Evolutionary conservation across 2,797 vertebrate genomes (phyloP), one percentile per base, ranked within the genome.

Genomic region (Sternarchorhynchus goeldii): DNA sequence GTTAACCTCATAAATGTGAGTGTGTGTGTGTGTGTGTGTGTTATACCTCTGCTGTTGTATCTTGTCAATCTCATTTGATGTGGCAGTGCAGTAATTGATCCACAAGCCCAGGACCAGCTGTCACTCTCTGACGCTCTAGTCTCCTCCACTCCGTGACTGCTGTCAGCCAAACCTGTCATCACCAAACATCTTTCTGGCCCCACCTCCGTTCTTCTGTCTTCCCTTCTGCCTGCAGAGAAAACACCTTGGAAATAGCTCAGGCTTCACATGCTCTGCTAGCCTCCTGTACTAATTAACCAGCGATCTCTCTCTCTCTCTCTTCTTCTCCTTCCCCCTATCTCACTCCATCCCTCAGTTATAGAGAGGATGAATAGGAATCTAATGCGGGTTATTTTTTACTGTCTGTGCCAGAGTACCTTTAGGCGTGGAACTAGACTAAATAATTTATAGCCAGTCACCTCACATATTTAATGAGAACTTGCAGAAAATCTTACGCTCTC

Each of bases 381-480:
- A 25, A 34, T 72, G 59, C 60, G 45, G 16, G 18, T 78, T 50
- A 62, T 73, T 78, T 84, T 76, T 70, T 67, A 56, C 60, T 58
- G 50, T 62, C 36, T 3, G 36, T 67, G 21, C 59, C 39, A 45
- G 73, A 68, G 55, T 58, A 80, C 81, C 66, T 31, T 82, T 81
- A 77, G 76, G 75, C 77, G 75, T 71, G 67, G 63, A 74, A 39
- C 50, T 79, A 66, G 18, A 79, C 64, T 86, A 80, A 86, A 86
- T 84, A 79, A 84, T 86, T 82, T 75, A 86, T 81, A 53, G 63
- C 60, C 60, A 75, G 79, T 74, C 56, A 18, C 67, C 65, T 75
- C 63, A 83, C 79, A 76, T 75, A 20, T 63, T 79, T 82, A 81
- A 82, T 84, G 78, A 86, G 81, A 73, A 68, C 75, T 65, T 70